These are phyloP conservation scores for Alexandromys fortis DNA, from an alignment of 2,113 vertebrate genomes.

Conservation along the genomic window DNA sequence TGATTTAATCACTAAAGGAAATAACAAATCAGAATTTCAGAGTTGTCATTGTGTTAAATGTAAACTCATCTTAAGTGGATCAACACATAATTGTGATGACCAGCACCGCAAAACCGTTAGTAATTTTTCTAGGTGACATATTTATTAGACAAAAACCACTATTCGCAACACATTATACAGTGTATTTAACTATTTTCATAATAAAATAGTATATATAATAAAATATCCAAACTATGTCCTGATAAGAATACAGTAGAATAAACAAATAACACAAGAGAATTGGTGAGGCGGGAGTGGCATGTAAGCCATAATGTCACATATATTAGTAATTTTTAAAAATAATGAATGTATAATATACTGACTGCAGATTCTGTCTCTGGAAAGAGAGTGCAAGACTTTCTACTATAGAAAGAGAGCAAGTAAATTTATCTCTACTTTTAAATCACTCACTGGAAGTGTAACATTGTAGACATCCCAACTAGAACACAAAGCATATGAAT, in stretches of 20 bases:
- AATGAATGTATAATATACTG: neutral
- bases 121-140: neutral
- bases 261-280: neutral
- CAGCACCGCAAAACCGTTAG: neutral
- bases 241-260: neutral
- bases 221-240: neutral
- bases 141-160: neutral
- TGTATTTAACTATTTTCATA: neutral
- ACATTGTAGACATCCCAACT: neutral
- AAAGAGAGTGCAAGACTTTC: neutral
- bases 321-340: slow-evolving; percentile 34
- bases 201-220: neutral
- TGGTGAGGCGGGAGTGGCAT: no score
- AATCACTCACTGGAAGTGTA: neutral
- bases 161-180: neutral
- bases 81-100: neutral
- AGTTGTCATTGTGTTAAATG: neutral
- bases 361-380: neutral
- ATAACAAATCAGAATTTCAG: neutral
- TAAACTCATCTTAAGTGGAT: neutral
- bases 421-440: neutral
- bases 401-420: neutral
- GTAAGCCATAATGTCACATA: neutral
- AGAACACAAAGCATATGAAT: neutral
- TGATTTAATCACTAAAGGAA: neutral